Evolutionary conservation across 2,888 invertebrate genomes (phyloP), one percentile per base, ranked within the genome.

Genomic region (Lithophane leautieri): DNA sequence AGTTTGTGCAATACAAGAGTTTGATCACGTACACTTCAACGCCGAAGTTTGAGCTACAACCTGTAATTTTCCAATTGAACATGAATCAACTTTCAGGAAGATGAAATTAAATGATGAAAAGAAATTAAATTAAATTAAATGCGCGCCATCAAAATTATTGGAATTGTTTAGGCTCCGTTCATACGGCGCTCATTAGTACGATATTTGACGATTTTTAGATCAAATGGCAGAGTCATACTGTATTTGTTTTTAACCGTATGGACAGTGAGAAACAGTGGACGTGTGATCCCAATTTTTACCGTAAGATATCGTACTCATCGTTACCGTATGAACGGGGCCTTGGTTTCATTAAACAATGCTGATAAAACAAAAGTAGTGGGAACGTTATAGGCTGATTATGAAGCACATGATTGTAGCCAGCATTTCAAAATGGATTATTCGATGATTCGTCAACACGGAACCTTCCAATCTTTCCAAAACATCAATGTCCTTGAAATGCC

Each of bases 401-500:
- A 4, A 34, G 34, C 14, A 52, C 34, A 42, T 60, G 1, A 6
- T 42, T 54, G 22, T 34, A 16, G 44, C 3, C 9, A 63, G n/a
- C 22, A 22, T 79, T 44, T 44, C 3, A 66, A 61, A 80, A 34
- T 16, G 25, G 54, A 73, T 62, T 62, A 50, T 22, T n/a, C 16
- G 16, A 40, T 0, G 16, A 25, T 12, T 42, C 16, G 9, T 63
- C 7, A 66, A 22, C 28, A 44, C n/a, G 60, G 25, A 78, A 77
- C 65, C 42, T 76, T 69, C 47, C 52, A 66, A 60, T 73, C 40
- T 71, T 16, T 22, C 28, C 25, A 78, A 82, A 85, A 67, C 69
- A 85, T 78, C 82, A 86, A 74, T 81, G 79, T 74, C 88, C 90
- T 90, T 89, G 88, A 87, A 73, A 82, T 76, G 84, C 82, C 86